Conservation (phyloP, 2,888 invertebrate species). For the Lucinisca nassula region DNA sequence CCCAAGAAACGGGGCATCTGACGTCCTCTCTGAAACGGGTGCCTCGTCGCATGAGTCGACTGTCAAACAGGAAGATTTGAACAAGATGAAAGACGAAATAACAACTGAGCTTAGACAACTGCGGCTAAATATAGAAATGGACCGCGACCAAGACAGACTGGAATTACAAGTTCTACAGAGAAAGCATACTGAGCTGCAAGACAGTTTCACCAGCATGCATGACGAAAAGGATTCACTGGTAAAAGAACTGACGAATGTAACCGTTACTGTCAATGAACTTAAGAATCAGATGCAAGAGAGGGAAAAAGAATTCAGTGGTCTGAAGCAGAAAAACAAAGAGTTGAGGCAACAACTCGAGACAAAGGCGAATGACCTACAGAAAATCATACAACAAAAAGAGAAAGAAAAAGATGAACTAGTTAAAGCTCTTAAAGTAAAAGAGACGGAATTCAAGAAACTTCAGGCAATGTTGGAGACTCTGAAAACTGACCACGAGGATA, state of each 20-base stretch:
- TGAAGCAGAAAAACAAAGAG: conserved; percentile 58
- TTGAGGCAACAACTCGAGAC: conserved; percentile 51
- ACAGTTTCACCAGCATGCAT: conserved; percentile 54
- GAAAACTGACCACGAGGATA: conserved; percentile 70
- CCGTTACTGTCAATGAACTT: conserved; percentile 55
- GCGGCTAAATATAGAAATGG: conserved; percentile 62
- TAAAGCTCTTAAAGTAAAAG: conserved; percentile 51
- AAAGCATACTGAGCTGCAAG: conserved; percentile 64
- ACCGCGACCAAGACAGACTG: conserved; percentile 61
- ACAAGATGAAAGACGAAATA: conserved; percentile 70
- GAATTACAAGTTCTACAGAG: conserved; percentile 59
- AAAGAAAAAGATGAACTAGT: conserved; percentile 54
- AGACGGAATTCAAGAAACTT: conserved; percentile 59
- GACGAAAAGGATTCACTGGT: conserved; percentile 53
- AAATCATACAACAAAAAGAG: conserved; percentile 55
- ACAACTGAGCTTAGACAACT: conserved; percentile 63
- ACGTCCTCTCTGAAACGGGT: not conserved
- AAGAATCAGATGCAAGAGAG: conserved; percentile 53
- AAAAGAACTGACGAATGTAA: conserved; percentile 43
- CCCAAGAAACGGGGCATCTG: conserved; percentile 44
- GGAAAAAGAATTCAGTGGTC: conserved; percentile 52
- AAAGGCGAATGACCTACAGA: conserved; percentile 54
- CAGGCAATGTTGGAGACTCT: conserved; percentile 60
- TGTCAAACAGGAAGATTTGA: conserved; percentile 46
- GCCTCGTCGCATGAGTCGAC: not conserved